Base-by-base conservation (phyloP, 2,113 vertebrate species). In the Salvelinus fontinalis region DNA sequence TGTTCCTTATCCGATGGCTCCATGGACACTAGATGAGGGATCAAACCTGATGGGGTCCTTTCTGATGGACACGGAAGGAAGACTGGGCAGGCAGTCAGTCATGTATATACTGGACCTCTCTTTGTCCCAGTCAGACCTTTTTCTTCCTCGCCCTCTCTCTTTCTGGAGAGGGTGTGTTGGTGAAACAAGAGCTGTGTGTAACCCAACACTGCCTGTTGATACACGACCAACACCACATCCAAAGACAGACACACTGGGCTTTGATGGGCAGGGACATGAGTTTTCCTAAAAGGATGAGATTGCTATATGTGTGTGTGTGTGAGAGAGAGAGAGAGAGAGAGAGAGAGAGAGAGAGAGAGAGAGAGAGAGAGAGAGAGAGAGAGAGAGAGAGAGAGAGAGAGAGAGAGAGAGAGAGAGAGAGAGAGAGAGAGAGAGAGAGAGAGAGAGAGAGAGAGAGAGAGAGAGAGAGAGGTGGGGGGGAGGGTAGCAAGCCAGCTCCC, bases 101-200 rank as follows among this genome's bases (percentile, higher is more conserved):
- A 5, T 71, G 57, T 8, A 65, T 22, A 34, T 60, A 51, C 69
- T 71, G 29, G 54, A 65, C 59, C 24, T 24, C 59, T 79, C 34
- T 75, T 70, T 71, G 26, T 75, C 73, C 59, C 73, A 11, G 26
- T 75, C 49, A 54, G 51, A 18, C 11, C 44, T 62, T 8, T 60
- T 18, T 22, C 51, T 57, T 16, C n/a, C 59, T 62, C 59, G 18
- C 27, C 57, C 34, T 59, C 48, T 79, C 44, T 26, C 66, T 34
- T 14, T 34, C 29, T 31, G 22, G 1, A 5, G 51, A 62, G 29
- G 77, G 71, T 70, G 77, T 79, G 71, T 54, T 69, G 24, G 22
- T 54, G 71, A 73, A 79, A 74, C 64, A 51, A 27, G 54, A 71
- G 65, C 49, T 74, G 60, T 62, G 49, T 57, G 29, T 20, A 29